Evolutionary conservation across 37 sponge, comb jelly and placozoan genomes (phyloP).

Genomic region (Aplysina aerophoba): DNA sequence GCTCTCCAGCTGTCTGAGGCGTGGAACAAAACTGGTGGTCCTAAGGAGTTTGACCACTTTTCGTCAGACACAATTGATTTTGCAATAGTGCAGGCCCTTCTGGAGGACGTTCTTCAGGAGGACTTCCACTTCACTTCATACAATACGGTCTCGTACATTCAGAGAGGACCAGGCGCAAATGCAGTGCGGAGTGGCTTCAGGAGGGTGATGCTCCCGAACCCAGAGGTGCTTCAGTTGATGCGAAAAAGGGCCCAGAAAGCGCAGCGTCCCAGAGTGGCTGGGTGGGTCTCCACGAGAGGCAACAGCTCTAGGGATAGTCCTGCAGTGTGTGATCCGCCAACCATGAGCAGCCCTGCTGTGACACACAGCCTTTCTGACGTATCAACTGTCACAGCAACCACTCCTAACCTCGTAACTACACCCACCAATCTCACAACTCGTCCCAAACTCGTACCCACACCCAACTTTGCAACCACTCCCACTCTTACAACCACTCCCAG

Average conservation of each 20-base stretch:
- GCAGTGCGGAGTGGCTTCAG: constrained; percentile 42
- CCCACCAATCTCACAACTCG: background rate
- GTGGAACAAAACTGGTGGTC: constrained; percentile 37
- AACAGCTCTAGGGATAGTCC: background rate
- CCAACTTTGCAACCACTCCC: background rate
- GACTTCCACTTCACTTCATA: constrained; percentile 95
- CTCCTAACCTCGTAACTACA: background rate
- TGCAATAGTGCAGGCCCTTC: constrained; percentile 60
- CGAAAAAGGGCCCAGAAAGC: background rate
- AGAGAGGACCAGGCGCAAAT: constrained; percentile 50
- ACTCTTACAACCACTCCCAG: background rate
- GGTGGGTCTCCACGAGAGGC: background rate
- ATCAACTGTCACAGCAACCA: no score
- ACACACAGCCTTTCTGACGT: no score
- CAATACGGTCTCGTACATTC: constrained; percentile 78
- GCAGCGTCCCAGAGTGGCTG: background rate
- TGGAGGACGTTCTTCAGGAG: constrained; percentile 79
- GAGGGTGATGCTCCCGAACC: constrained; percentile 7
- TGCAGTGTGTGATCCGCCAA: background rate
- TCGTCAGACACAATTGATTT: constrained; percentile 46
- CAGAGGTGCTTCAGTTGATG: constrained; percentile 17
- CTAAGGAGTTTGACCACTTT: background rate
- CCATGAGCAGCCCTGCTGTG: background rate
- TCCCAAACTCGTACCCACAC: background rate
- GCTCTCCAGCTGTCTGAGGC: constrained; percentile 57